Conservation (phyloP, 2,888 invertebrate species). For the Empis stercorea region DNA sequence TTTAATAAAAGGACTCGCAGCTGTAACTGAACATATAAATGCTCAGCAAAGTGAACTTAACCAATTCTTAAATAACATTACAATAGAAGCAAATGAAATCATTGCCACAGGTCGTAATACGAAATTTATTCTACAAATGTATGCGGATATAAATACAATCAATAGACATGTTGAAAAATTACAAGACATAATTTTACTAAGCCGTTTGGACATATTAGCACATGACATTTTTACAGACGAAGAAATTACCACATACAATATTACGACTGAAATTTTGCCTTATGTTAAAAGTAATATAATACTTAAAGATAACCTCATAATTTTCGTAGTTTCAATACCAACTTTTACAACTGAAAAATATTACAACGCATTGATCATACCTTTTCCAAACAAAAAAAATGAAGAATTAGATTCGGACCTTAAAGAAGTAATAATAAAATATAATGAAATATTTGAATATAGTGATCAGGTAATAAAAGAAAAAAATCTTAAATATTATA, state of each 20-base stretch:
- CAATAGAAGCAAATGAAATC: neutral
- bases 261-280: neutral
- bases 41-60: neutral
- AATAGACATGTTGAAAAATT: conserved; percentile 1
- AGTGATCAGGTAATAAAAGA: neutral
- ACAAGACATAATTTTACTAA: neutral
- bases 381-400: neutral
- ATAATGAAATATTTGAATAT: neutral
- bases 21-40: conserved; percentile 1
- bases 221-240: neutral
- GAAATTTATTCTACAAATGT: neutral
- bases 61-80: neutral
- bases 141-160: neutral
- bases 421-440: neutral
- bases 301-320: too few relatives aligned
- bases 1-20: neutral
- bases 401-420: neutral
- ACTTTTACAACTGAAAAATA: too few relatives aligned
- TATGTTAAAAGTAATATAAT: neutral
- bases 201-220: neutral
- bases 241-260: neutral
- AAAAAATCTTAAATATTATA: neutral
- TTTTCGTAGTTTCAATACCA: too few relatives aligned
- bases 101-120: too few relatives aligned
- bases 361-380: neutral